These are phyloP conservation scores for Augochlorella aurata DNA, from an alignment of 2,888 invertebrate genomes.

Conservation along the genomic window DNA sequence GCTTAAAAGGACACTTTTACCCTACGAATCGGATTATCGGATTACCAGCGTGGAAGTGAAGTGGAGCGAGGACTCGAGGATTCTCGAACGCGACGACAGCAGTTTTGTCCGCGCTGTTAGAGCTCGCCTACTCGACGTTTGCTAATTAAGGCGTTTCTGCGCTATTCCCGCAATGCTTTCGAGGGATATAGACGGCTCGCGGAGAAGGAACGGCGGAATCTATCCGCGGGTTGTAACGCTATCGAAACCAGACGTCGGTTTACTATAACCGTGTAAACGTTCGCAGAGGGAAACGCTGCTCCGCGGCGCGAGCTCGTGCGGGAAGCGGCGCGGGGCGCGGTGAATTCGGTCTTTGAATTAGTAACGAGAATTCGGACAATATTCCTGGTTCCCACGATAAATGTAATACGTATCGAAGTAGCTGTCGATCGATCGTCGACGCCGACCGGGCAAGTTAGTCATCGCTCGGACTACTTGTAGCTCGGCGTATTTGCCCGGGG, in stretches of 20 bases:
- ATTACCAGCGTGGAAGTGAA: constrained; percentile 74
- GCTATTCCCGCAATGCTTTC: not conserved
- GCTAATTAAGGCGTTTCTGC: constrained; percentile 20
- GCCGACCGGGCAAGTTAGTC: constrained; percentile 32
- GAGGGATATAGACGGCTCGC: no score
- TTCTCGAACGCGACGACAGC: constrained; percentile 13
- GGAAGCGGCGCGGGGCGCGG: constrained; percentile 45
- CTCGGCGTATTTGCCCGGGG: constrained; percentile 31
- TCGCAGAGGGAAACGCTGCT: constrained; percentile 16
- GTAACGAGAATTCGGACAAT: constrained; percentile 41
- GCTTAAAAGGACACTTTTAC: constrained; percentile 72
- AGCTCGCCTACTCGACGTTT: not conserved
- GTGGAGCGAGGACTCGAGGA: constrained; percentile 66
- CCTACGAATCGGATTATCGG: constrained; percentile 79
- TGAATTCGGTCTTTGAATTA: constrained; percentile 60
- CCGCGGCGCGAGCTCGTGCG: not conserved
- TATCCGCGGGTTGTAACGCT: not conserved
- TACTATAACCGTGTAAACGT: not conserved
- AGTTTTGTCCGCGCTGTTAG: not conserved
- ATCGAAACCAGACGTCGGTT: not conserved
- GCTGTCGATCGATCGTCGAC: constrained; percentile 53
- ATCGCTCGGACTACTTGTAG: constrained; percentile 43
- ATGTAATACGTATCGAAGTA: constrained; percentile 45
- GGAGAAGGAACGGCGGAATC: not conserved
- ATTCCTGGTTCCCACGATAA: constrained; percentile 47